phyloP scores from a whole-genome alignment of 92 coral and sea anemone genomes.

The Porites divaricata region DNA sequence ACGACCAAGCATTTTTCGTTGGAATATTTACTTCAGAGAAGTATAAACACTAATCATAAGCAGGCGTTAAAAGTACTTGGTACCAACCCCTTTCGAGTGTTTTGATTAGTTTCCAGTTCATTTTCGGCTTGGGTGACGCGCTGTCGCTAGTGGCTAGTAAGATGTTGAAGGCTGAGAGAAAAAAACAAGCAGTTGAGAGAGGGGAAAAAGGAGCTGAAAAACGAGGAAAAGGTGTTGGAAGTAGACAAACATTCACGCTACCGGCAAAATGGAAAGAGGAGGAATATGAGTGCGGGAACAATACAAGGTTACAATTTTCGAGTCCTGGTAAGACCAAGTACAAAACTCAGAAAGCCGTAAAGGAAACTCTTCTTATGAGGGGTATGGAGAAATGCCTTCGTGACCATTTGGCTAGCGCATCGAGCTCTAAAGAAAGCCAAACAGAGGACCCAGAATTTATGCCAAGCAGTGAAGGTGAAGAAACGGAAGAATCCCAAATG shows the following conservation, averaged over 20 bases:
- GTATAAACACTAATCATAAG: neutral
- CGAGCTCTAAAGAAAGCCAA: neutral
- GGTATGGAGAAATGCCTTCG: neutral
- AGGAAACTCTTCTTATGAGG: neutral
- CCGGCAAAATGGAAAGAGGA: neutral
- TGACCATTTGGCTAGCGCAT: neutral
- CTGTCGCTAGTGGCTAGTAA: constrained; percentile 5
- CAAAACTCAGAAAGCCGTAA: neutral
- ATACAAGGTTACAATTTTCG: neutral
- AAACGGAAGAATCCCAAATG: neutral
- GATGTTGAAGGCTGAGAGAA: neutral
- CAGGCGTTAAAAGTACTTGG: constrained; percentile 3
- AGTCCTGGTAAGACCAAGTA: neutral
- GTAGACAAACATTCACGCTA: neutral
- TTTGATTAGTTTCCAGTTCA: constrained; percentile 19
- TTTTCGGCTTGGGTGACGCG: constrained; percentile 33
- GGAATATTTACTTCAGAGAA: neutral
- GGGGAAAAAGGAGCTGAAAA: no score
- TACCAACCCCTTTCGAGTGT: constrained; percentile 5
- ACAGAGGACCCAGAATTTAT: neutral
- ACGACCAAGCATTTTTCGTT: no score
- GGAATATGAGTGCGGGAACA: neutral
- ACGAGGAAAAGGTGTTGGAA: neutral
- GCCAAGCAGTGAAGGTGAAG: neutral
- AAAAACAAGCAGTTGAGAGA: no score